These are phyloP conservation scores for Drosophila mayaguana DNA, from an alignment of 2,888 invertebrate genomes.

Conservation along the genomic window DNA sequence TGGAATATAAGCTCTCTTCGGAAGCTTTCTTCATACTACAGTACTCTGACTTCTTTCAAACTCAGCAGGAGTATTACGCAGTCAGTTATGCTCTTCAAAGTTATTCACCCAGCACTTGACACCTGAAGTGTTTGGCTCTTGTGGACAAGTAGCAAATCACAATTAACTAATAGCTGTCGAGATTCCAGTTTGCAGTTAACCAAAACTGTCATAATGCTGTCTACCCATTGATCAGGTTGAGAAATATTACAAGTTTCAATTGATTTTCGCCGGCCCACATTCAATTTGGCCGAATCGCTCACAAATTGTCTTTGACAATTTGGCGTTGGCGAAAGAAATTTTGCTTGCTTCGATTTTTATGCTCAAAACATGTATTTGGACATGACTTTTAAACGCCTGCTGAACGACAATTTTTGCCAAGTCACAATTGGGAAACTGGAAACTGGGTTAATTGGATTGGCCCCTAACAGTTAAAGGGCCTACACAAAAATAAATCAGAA, in stretches of 20 bases:
- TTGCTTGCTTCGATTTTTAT: conserved; percentile 61
- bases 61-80: background rate
- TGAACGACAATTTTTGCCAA: conserved; percentile 44
- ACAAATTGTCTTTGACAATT: conserved; percentile 31
- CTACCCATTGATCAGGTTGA: conserved; percentile 55
- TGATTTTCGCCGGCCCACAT: conserved; percentile 56
- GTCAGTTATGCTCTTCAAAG: background rate
- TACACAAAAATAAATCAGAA: conserved; percentile 24
- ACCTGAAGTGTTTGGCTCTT: conserved; percentile 56
- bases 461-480: conserved; percentile 57
- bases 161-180: conserved; percentile 46
- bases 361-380: conserved; percentile 58
- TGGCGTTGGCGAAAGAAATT: conserved; percentile 63
- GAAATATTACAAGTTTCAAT: conserved; percentile 46
- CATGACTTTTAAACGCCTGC: conserved; percentile 58
- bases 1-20: too few species aligned
- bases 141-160: conserved; percentile 37
- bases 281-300: conserved; percentile 47
- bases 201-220: conserved; percentile 36
- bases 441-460: conserved; percentile 76
- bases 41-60: background rate
- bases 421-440: conserved; percentile 64
- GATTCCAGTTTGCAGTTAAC: conserved; percentile 23
- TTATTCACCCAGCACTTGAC: conserved; percentile 56
- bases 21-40: too few species aligned